Evolutionary conservation across 2,113 vertebrate species (phyloP).

Genomic region (Smithornis capensis): DNA sequence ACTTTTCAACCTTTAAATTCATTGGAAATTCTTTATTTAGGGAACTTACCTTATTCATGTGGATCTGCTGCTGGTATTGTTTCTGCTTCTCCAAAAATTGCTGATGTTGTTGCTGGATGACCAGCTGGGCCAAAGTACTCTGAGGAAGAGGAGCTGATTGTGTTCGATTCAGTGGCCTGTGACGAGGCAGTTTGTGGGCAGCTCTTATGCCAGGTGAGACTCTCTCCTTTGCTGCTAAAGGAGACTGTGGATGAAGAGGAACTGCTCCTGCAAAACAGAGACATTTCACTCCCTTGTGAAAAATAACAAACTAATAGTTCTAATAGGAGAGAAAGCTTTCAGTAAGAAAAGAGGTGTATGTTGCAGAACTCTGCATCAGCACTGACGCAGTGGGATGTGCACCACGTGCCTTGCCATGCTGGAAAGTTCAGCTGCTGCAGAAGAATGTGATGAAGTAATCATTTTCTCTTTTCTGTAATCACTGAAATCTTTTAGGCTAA

Average conservation of each 20-base stretch:
- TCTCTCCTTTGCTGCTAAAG: slow-evolving; percentile 88
- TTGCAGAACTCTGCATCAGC: neutral
- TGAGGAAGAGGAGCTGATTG: slow-evolving; percentile 97
- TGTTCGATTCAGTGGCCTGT: slow-evolving; percentile 93
- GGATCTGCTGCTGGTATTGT: slow-evolving; percentile 95
- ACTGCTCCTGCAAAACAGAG: slow-evolving; percentile 77
- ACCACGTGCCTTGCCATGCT: neutral
- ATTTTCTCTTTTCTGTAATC: slow-evolving; percentile 35
- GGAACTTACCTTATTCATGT: slow-evolving; percentile 93
- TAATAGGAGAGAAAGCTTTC: neutral
- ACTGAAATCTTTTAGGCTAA: slow-evolving; percentile 2
- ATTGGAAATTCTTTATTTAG: neutral
- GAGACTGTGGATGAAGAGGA: slow-evolving; percentile 89
- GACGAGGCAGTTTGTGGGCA: slow-evolving; percentile 89
- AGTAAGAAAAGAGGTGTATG: neutral
- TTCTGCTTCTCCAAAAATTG: slow-evolving; percentile 98
- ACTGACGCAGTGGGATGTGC: neutral
- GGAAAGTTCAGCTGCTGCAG: slow-evolving; percentile 22
- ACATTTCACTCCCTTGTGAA: slow-evolving; percentile 6
- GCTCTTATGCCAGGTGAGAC: slow-evolving; percentile 79
- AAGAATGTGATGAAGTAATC: slow-evolving; percentile 54
- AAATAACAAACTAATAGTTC: neutral
- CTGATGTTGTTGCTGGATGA: slow-evolving; percentile 98
- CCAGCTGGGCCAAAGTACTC: slow-evolving; percentile 93
- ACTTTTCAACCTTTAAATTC: neutral